A percentile compares a stretch with the other conserved stretches of the same genome.
Evolutionary conservation across 2,888 invertebrate species (phyloP).

Genomic region (Idaea straminata): DNA sequence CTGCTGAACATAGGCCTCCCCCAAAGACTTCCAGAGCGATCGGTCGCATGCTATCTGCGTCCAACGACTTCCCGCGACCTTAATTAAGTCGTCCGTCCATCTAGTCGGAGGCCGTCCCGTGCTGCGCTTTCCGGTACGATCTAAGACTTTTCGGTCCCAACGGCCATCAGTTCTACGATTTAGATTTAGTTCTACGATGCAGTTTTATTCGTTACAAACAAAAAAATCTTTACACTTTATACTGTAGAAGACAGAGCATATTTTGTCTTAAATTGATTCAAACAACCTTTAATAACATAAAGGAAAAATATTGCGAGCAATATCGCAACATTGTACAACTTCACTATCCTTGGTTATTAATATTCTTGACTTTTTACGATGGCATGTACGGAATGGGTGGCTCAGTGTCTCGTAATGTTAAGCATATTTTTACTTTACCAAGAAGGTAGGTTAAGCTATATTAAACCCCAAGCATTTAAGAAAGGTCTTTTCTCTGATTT

Average conservation of each 20-base stretch:
- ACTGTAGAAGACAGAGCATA: not conserved
- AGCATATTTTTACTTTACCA: not conserved
- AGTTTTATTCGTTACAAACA: too few species aligned
- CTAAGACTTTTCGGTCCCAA: too few species aligned
- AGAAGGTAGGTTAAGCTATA: not conserved
- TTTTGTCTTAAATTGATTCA: slow-evolving; percentile 1
- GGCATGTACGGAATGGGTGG: not conserved
- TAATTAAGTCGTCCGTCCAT: too few species aligned
- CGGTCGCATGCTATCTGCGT: too few species aligned
- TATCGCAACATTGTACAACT: not conserved
- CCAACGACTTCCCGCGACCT: too few species aligned
- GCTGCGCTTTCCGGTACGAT: too few species aligned
- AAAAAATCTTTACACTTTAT: too few species aligned
- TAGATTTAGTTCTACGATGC: too few species aligned
- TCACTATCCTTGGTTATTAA: not conserved
- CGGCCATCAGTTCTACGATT: too few species aligned
- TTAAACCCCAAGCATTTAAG: not conserved
- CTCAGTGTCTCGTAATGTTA: not conserved
- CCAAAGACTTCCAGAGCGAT: too few species aligned
- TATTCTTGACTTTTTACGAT: not conserved
- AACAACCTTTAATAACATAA: not conserved
- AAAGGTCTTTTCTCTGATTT: not conserved
- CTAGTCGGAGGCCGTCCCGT: too few species aligned
- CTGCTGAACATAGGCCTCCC: too few species aligned
- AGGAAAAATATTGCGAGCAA: not conserved